Base-by-base conservation (phyloP, 2,113 vertebrate genomes). In the Castor canadensis region DNA sequence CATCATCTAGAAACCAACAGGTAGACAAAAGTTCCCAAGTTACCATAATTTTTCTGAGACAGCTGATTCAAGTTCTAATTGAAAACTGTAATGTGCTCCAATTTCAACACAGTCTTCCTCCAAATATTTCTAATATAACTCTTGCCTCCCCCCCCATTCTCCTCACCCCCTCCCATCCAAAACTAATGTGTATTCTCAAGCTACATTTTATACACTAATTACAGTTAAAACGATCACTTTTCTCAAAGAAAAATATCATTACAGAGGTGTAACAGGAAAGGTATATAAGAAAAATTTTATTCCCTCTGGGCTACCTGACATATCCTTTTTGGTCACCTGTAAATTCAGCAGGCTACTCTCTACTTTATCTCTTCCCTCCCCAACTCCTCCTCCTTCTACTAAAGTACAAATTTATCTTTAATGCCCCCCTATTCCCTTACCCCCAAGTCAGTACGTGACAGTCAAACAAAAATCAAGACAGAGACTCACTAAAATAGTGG, bases 341-440 rank as follows among this genome's bases (percentile, higher is more conserved):
- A 75, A 94, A 67, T 76, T 82, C 83, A 69, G 82, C 75, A 87
- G 85, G 52, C 62, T 22, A 73, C 75, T 82, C 40, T 75, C 75
- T 4, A 52, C n/a, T 43, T 66, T 47, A 40, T 89, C 20, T 73
- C 38, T 89, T 94, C 20, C 52, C 60, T 77, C 28, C 40, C 11
- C 54, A 62, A 87, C 13, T 69, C 60, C 49, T 75, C 64, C 20
- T 49, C 43, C 81, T 10, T 69, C 45, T 92, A 83, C n/a, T 49
- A 28, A 94, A 96, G 77, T 87, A 93, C 45, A 92, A 89, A 92
- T 56, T 32, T 62, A 67, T n/a, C 60, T 62, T 90, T 72, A 89
- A 56, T 10, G 32, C 49, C 12, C 32, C n/a, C n/a, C n/a, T n/a
- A n/a, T 32, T 32, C 26, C 40, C 28, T 84, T 13, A 54, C 20